A percentile compares a stretch with the other conserved stretches of the same genome.
phyloP scores from a whole-genome alignment of 30 jellyfish, hydroid and myxozoan species.

The Turritopsis dohrnii region DNA sequence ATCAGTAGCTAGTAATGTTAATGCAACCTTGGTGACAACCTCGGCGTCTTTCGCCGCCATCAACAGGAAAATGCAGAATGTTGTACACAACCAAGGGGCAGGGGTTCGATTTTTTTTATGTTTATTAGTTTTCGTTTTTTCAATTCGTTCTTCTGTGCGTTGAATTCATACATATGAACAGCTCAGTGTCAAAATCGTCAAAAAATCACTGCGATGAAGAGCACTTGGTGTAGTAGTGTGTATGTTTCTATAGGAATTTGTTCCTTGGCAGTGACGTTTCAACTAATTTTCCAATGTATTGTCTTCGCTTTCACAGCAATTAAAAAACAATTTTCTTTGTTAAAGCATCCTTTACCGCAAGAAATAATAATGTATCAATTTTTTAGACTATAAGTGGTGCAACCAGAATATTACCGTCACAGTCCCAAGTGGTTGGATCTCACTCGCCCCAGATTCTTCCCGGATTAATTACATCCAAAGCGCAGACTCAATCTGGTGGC shows the following conservation, averaged over 20 bases:
- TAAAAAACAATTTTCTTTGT: too few relatives aligned
- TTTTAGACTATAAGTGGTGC: neutral
- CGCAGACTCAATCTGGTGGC: neutral
- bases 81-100: slow-evolving; percentile 2
- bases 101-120: neutral
- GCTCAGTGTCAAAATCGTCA: too few relatives aligned
- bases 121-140: too few relatives aligned
- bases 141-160: too few relatives aligned
- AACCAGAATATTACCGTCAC: neutral
- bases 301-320: too few relatives aligned
- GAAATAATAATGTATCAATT: neutral
- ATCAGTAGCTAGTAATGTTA: slow-evolving; percentile 11
- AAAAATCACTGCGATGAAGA: too few relatives aligned
- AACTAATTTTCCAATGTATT: too few relatives aligned
- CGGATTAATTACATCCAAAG: neutral
- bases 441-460: slow-evolving; percentile 9
- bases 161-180: too few relatives aligned
- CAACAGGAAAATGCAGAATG: slow-evolving; percentile 42
- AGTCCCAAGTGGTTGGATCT: neutral
- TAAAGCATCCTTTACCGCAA: too few relatives aligned
- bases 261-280: too few relatives aligned
- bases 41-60: slow-evolving; percentile 69
- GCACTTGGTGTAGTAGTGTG: too few relatives aligned
- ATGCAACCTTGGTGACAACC: slow-evolving; percentile 37
- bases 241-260: too few relatives aligned